Base-by-base conservation (phyloP, 2,797 vertebrate genomes). In the Poecilia picta region DNA sequence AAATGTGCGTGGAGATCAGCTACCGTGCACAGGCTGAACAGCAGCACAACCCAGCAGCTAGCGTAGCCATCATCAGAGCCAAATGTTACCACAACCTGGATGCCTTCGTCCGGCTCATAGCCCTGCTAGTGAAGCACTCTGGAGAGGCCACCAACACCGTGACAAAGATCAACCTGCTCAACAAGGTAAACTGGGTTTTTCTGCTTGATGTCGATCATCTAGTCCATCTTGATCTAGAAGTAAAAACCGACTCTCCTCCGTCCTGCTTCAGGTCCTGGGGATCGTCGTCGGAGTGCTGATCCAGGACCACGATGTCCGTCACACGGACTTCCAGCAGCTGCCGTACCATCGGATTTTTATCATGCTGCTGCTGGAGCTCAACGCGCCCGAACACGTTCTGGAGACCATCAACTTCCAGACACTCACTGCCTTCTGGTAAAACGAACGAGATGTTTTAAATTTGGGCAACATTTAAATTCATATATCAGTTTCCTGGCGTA, bases 371-470 rank as follows among this genome's bases (percentile, higher is more conserved):
- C 86, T 99, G 90, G 98, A 99, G 95, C 97, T 99, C 86, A 99
- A 99, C 64, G 98, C 98, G 76, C 98, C 98, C 0, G 98, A 99
- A 87, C 98, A 99, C 12, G 98, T 99, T 13, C 94, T 99, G 76
- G 98, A 99, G 92, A 99, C 98, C 83, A 99, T 99, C 93, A 99
- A 99, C 95, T 99, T 99, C 92, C 98, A 99, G 95, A 99, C 98
- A 0, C 98, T 99, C 85, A 99, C 98, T 25, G 98, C 98, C 86
- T 99, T 99, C 94, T 99, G 98, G 98, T 99, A 94, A 8, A 95
- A 92, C 49, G 0, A 0, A 39, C 25, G 12, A 46, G 1, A 39
- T 8, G 8, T 18, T 47, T 72, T 53, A 39, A 53, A 55, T 41
- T 55, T 25, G 53, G 25, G 25, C 25, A 25, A 12, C 53, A n/a